Percentiles rank a stretch among this genome's conserved stretches.
These are phyloP conservation scores for Synanceia verrucosa DNA, from an alignment of 2,797 vertebrate species.

Conservation along the genomic window DNA sequence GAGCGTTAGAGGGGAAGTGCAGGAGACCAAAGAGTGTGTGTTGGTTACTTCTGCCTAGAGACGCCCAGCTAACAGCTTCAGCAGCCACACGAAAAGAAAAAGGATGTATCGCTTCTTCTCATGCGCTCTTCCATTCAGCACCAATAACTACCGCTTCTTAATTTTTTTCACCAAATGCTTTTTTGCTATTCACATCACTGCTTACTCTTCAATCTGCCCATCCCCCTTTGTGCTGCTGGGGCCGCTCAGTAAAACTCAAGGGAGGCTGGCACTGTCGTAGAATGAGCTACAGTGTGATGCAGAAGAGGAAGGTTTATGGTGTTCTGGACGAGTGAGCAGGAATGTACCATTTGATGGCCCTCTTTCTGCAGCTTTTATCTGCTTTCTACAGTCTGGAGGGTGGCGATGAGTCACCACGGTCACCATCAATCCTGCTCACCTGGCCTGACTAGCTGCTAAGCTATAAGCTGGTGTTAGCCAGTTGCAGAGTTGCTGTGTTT, in stretches of 20 bases:
- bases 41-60: conserved; percentile 53
- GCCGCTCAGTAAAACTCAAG: conserved; percentile 10
- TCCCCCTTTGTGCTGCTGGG: neutral
- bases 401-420: neutral
- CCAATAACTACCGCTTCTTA: neutral
- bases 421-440: conserved; percentile 5
- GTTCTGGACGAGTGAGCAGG: conserved; percentile 16
- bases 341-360: conserved; percentile 11
- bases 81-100: conserved; percentile 39
- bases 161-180: conserved; percentile 21
- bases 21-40: conserved; percentile 64
- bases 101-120: conserved; percentile 31
- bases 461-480: conserved; percentile 10
- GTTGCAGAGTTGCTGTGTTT: neutral
- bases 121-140: conserved; percentile 38
- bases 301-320: conserved; percentile 12
- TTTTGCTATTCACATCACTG: conserved; percentile 31
- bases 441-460: conserved; percentile 13
- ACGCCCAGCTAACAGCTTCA: conserved; percentile 45
- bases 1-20: conserved; percentile 68
- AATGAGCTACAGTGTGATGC: conserved; percentile 4
- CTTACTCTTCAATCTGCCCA: neutral
- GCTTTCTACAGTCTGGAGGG: neutral
- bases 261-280: conserved; percentile 14
- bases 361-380: neutral